Base-by-base conservation (phyloP, 2,888 invertebrate genomes). In the Willowsia nigromaculata region DNA sequence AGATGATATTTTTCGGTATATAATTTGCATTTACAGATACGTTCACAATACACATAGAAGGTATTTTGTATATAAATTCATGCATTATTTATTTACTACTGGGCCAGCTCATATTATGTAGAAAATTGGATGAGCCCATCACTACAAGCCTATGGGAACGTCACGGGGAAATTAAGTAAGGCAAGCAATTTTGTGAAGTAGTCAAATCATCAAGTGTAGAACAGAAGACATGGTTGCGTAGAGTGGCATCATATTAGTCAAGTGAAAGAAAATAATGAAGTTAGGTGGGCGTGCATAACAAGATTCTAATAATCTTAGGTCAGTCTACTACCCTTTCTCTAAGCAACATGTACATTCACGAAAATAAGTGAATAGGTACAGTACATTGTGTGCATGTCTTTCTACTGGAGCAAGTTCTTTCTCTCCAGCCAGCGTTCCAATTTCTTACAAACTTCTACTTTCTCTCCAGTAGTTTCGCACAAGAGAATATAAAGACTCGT, bases 241-340 rank as follows among this genome's bases (percentile, higher is more conserved):
- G 7, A 53, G 18, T 53, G 13, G 1, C 18, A 18, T 18, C 6
- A 53, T 25, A 59, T 25, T 59, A 59, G 22, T 59, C 33, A 3
- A 33, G 62, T 62, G 62, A 62, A 62, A 62, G 62, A 62, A 62
- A 62, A 62, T 62, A 62, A 62, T 33, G 22, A 62, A 62, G 33
- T 62, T 5, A 62, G 62, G 62, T 68, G 68, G 40, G 68, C 68
- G 81, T 22, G 9, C 68, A 22, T 68, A 82, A 82, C 65, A 68
- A 47, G 82, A 82, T 82, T 68, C 47, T 25, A 50, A 47, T 47
- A 47, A 33, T 65, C 65, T 82, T 62, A 81, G 81, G 81, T 81
- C 81, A 56, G 80, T 43, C 18, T n/a, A 50, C 50, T 18, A 50
- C 50, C 50, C 59, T 59, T 78, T 30, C 18, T 18, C 37, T 40